phyloP scores from a whole-genome alignment of 2,888 invertebrate species.

The Andrena bicolor region DNA sequence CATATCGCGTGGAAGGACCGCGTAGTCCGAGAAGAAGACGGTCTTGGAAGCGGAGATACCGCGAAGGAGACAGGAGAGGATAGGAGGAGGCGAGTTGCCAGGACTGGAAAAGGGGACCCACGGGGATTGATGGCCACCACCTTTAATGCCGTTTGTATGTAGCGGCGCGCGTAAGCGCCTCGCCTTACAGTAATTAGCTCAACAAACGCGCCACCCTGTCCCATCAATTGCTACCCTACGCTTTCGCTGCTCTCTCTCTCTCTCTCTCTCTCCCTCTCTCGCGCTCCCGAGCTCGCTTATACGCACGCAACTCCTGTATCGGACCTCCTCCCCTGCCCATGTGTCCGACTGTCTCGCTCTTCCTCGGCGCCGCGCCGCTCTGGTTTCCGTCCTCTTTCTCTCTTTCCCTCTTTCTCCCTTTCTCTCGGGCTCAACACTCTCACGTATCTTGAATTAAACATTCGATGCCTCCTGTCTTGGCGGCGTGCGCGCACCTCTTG shows the following conservation, averaged over 20 bases:
- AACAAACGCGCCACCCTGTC: conserved; percentile 85
- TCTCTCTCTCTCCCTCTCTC: conserved; percentile 9
- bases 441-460: conserved; percentile 84
- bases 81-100: conserved; percentile 62
- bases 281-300: conserved; percentile 29
- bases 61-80: conserved; percentile 54
- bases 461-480: conserved; percentile 84
- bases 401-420: conserved; percentile 21
- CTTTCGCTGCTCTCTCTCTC: conserved; percentile 58
- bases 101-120: conserved; percentile 73
- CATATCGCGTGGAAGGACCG: conserved; percentile 69
- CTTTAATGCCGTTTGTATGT: conserved; percentile 85
- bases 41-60: conserved; percentile 42
- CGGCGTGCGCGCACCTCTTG: conserved; percentile 77
- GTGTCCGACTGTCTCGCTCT: conserved; percentile 33
- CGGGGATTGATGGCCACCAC: conserved; percentile 83
- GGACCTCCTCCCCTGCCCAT: conserved; percentile 24
- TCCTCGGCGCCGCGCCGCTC: conserved; percentile 40
- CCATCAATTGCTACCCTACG: conserved; percentile 84
- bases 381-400: conserved; percentile 32
- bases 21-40: conserved; percentile 49
- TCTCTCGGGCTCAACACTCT: conserved; percentile 52
- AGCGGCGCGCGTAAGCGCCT: conserved; percentile 84
- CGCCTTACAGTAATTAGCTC: conserved; percentile 85
- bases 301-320: conserved; percentile 56